Conservation (phyloP, 1,140 invertebrate species). For the Drosophila saltans region DNA sequence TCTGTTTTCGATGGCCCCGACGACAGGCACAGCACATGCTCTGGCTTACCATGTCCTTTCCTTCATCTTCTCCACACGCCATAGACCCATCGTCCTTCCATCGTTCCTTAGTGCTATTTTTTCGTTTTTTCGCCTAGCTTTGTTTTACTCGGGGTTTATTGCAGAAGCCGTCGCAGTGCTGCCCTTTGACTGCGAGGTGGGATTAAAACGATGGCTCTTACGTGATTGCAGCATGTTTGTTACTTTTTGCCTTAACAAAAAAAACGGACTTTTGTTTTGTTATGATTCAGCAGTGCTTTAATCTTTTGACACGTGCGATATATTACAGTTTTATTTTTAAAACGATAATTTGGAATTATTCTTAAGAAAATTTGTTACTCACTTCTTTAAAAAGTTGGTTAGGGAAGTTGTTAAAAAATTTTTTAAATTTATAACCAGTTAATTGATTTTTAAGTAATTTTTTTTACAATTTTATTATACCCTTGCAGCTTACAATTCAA, state of each 20-base stretch:
- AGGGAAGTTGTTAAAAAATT: too few species aligned
- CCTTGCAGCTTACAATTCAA: too few species aligned
- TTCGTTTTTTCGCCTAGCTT: constrained; percentile 2
- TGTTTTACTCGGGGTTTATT: constrained; percentile 35
- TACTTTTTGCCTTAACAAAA: neutral
- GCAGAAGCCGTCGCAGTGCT: constrained; percentile 18
- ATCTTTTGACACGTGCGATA: too few species aligned
- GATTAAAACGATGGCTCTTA: constrained; percentile 15
- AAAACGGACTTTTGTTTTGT: too few species aligned
- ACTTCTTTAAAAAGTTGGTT: too few species aligned
- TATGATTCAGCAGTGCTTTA: neutral
- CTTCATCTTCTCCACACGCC: neutral
- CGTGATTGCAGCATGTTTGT: neutral
- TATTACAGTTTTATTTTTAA: too few species aligned
- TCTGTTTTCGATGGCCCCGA: constrained; percentile 56
- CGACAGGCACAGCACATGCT: constrained; percentile 34
- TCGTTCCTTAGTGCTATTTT: neutral
- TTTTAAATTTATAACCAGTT: too few species aligned
- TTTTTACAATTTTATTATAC: too few species aligned
- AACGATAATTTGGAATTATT: too few species aligned
- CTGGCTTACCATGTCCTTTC: neutral
- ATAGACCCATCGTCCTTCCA: neutral
- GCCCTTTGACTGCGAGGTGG: constrained; percentile 24
- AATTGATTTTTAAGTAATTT: too few species aligned
- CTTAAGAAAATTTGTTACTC: too few species aligned